Conservation (phyloP, 1,140 invertebrate genomes). For the Drosophila chauvacae region DNA sequence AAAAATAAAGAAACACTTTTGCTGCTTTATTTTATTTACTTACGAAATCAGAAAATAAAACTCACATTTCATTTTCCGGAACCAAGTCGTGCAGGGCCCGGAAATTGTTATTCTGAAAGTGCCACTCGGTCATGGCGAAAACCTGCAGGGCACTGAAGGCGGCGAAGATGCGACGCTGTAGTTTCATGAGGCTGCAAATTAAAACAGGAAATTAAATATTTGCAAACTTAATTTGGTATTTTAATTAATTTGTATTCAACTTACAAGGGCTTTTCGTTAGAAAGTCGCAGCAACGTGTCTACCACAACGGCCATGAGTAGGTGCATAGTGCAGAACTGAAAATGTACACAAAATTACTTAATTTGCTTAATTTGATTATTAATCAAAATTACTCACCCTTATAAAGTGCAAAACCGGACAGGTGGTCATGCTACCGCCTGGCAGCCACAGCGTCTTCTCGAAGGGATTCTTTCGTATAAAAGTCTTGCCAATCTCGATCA, state of each 20-base stretch:
- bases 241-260: constrained; percentile 62
- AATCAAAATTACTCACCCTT: constrained; percentile 70
- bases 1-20: background rate
- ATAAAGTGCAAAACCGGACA: constrained; percentile 86
- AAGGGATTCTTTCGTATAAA: constrained; percentile 87
- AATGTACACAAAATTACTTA: too few relatives aligned
- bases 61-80: constrained; percentile 87
- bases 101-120: constrained; percentile 91
- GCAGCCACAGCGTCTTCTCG: constrained; percentile 89
- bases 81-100: constrained; percentile 87
- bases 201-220: background rate
- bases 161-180: constrained; percentile 92
- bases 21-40: too few relatives aligned
- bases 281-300: constrained; percentile 80
- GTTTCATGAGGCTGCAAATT: constrained; percentile 87
- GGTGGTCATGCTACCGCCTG: constrained; percentile 85
- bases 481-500: constrained; percentile 86
- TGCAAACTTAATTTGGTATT: background rate
- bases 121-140: constrained; percentile 93
- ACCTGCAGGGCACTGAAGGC: constrained; percentile 91
- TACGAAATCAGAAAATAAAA: too few relatives aligned
- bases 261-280: constrained; percentile 91
- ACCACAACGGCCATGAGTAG: constrained; percentile 73
- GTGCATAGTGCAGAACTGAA: constrained; percentile 72
- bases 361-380: background rate